Evolutionary conservation across 2,113 vertebrate genomes (phyloP).

Genomic region (Benthochromis sp.): DNA sequence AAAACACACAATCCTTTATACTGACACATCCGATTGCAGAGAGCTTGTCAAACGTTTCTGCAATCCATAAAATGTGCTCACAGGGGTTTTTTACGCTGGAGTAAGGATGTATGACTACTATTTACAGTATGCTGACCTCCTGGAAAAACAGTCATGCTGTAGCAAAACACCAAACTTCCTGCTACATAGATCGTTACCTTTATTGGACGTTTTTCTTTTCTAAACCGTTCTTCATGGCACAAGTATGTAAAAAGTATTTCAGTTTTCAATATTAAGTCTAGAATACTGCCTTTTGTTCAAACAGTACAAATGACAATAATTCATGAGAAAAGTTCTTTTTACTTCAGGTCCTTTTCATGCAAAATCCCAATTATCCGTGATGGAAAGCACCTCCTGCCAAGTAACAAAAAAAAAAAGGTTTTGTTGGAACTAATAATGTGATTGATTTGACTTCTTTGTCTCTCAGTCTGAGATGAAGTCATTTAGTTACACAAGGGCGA

Average conservation of each 20-base stretch:
- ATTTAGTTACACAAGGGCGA: not conserved
- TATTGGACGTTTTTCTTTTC: not conserved
- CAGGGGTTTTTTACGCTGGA: slow-evolving; percentile 29
- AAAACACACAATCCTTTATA: slow-evolving; percentile 65
- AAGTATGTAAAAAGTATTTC: not conserved
- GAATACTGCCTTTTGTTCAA: not conserved
- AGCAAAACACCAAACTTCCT: not conserved
- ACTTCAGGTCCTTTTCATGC: slow-evolving; percentile 1
- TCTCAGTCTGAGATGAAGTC: not conserved
- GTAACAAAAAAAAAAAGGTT: slow-evolving; percentile 1
- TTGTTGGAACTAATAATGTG: not conserved
- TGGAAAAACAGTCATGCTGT: slow-evolving; percentile 2
- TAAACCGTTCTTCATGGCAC: not conserved
- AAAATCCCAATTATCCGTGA: slow-evolving; percentile 36
- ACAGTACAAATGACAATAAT: not conserved
- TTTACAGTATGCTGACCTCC: slow-evolving; percentile 53
- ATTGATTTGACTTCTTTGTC: slow-evolving; percentile 21
- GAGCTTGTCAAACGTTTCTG: slow-evolving; percentile 51
- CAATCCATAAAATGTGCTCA: slow-evolving; percentile 59
- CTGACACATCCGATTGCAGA: slow-evolving; percentile 51
- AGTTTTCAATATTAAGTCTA: not conserved
- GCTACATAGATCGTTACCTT: not conserved
- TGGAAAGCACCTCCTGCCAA: slow-evolving; percentile 18
- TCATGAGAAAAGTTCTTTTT: slow-evolving; percentile 9
- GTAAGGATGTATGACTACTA: slow-evolving; percentile 48